These are phyloP conservation scores for Brachyhypopomus gauderio DNA, from an alignment of 2,113 vertebrate genomes.

Conservation along the genomic window DNA sequence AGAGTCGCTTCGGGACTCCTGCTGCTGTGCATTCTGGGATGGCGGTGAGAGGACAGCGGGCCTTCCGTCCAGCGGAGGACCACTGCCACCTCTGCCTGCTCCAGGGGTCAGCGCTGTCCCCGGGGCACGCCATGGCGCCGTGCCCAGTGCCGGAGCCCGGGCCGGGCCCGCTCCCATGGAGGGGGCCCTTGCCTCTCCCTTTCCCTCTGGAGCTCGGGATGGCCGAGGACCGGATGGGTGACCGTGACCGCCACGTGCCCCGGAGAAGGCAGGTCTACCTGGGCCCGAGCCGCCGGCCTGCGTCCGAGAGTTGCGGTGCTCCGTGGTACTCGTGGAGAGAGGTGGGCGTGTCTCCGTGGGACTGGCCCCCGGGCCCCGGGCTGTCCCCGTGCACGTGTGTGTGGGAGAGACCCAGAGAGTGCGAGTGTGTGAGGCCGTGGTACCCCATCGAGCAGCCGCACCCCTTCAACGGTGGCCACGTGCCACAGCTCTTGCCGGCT, in stretches of 20 bases:
- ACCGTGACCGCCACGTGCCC: background rate
- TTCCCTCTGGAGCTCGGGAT: conserved; percentile 23
- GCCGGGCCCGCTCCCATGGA: conserved; percentile 15
- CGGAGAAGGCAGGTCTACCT: conserved; percentile 29
- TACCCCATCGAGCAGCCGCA: conserved; percentile 47
- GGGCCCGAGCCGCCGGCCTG: conserved; percentile 59
- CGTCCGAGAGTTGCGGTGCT: conserved; percentile 52
- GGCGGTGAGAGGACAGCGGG: conserved; percentile 61
- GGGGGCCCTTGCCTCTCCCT: conserved; percentile 12
- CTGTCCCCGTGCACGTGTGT: conserved; percentile 64
- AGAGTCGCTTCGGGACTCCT: conserved; percentile 55
- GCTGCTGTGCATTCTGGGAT: conserved; percentile 74
- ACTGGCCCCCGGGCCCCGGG: conserved; percentile 56
- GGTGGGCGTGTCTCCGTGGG: conserved; percentile 61
- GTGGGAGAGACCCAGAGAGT: conserved; percentile 60
- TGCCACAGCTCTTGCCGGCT: conserved; percentile 64
- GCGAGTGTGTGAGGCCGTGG: conserved; percentile 60
- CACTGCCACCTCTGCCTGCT: conserved; percentile 55
- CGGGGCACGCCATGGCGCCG: conserved; percentile 18
- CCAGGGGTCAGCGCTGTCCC: conserved; percentile 46
- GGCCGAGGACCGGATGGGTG: conserved; percentile 26
- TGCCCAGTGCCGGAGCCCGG: conserved; percentile 15
- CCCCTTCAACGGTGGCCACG: conserved; percentile 53
- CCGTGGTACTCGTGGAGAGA: conserved; percentile 60
- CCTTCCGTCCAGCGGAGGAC: conserved; percentile 58